These are phyloP conservation scores for Rhinella marina DNA, from an alignment of 2,797 vertebrate species.

Conservation along the genomic window DNA sequence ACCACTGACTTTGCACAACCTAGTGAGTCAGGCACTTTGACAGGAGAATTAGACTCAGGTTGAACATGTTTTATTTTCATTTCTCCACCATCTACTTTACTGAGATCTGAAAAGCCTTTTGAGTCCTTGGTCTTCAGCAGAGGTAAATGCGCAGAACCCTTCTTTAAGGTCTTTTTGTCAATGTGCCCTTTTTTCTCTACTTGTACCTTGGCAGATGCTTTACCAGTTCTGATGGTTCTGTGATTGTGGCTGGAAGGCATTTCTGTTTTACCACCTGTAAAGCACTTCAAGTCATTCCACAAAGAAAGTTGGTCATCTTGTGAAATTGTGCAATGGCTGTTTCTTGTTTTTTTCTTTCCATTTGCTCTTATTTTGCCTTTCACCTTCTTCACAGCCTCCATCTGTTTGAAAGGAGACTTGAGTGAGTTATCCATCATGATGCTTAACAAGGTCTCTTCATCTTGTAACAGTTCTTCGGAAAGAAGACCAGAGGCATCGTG, in stretches of 20 bases:
- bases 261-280: slow-evolving; percentile 70
- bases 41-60: slow-evolving; percentile 71
- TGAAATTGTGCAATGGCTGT: slow-evolving; percentile 63
- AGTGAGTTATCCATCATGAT: slow-evolving; percentile 96
- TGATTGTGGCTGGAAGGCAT: slow-evolving; percentile 70
- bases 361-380: slow-evolving; percentile 77
- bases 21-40: slow-evolving; percentile 77
- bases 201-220: slow-evolving; percentile 72
- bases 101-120: slow-evolving; percentile 76
- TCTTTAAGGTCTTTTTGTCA: slow-evolving; percentile 75
- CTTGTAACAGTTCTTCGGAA: slow-evolving; percentile 91
- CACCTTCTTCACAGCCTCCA: slow-evolving; percentile 84
- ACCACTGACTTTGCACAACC: slow-evolving; percentile 75
- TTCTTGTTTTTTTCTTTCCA: slow-evolving; percentile 73
- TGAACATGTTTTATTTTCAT: slow-evolving; percentile 65
- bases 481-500: slow-evolving; percentile 86
- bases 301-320: slow-evolving; percentile 65
- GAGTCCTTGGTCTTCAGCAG: slow-evolving; percentile 82
- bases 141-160: slow-evolving; percentile 77
- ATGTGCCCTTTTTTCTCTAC: slow-evolving; percentile 71
- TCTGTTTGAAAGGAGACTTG: slow-evolving; percentile 86
- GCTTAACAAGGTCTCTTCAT: slow-evolving; percentile 90
- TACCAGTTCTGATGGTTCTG: slow-evolving; percentile 73
- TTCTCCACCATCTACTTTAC: slow-evolving; percentile 69
- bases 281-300: slow-evolving; percentile 68